phyloP scores from a whole-genome alignment of 2,888 invertebrate genomes.

The Orthosia gracilis region DNA sequence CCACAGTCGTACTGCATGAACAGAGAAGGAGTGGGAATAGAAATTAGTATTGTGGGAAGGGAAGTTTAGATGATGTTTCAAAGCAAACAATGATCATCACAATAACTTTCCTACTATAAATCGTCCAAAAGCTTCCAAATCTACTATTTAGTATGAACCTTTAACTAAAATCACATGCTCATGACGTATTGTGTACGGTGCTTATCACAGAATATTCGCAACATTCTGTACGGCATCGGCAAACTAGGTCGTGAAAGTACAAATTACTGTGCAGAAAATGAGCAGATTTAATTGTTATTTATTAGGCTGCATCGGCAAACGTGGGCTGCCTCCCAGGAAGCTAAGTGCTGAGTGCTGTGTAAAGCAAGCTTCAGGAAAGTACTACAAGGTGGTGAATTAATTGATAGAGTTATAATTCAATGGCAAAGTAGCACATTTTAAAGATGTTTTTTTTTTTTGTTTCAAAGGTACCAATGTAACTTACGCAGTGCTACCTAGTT shows the following conservation, averaged over 20 bases:
- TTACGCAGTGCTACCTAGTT: too few relatives aligned
- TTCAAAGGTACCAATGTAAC: too few relatives aligned
- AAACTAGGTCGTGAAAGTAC: conserved; percentile 12
- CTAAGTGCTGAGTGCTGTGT: background rate
- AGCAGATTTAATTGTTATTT: conserved; percentile 50
- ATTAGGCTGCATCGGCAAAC: conserved; percentile 29
- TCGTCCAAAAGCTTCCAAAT: background rate
- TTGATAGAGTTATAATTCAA: background rate
- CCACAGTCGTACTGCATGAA: too few relatives aligned
- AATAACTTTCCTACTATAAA: background rate
- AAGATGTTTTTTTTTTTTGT: background rate
- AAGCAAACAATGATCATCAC: too few relatives aligned
- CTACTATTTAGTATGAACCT: background rate
- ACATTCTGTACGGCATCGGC: background rate
- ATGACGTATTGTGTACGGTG: background rate
- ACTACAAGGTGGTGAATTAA: background rate
- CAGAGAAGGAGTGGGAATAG: too few relatives aligned
- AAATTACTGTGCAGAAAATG: conserved; percentile 29
- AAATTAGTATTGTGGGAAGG: too few relatives aligned
- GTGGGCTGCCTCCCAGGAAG: conserved; percentile 30
- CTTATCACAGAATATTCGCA: background rate
- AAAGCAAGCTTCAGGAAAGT: background rate
- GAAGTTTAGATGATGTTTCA: too few relatives aligned
- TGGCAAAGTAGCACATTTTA: background rate
- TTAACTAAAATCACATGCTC: background rate